Evolutionary conservation across 92 coral and sea anemone genomes (phyloP).

Genomic region (Pocillopora grandis): DNA sequence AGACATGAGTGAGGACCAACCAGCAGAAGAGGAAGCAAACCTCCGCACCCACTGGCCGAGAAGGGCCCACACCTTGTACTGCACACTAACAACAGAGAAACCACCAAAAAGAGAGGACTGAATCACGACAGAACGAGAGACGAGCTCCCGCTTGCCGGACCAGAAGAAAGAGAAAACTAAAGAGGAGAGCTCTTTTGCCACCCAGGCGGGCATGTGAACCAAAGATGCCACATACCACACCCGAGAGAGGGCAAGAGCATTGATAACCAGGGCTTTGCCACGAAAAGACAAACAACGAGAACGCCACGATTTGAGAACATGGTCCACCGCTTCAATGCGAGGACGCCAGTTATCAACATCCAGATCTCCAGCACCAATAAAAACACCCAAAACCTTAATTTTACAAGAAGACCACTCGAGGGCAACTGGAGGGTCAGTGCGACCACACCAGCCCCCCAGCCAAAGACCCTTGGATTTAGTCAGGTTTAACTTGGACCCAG

Average conservation of each 20-base stretch:
- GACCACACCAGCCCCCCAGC: constrained; percentile 22
- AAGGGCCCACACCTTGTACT: background rate
- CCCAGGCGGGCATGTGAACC: constrained; percentile 2
- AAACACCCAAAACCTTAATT: constrained; percentile 25
- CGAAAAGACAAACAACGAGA: constrained; percentile 9
- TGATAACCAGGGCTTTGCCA: constrained; percentile 19
- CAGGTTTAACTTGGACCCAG: constrained; percentile 16
- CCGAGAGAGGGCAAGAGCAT: constrained; percentile 8
- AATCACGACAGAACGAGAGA: background rate
- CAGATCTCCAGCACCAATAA: background rate
- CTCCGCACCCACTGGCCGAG: constrained; percentile 8
- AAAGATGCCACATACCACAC: background rate
- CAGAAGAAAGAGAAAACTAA: constrained; percentile 15
- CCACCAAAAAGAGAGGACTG: background rate
- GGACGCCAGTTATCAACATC: constrained; percentile 34
- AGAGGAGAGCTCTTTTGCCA: background rate
- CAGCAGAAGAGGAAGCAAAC: background rate
- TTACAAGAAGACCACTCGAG: background rate
- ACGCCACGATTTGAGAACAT: constrained; percentile 9
- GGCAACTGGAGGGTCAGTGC: background rate
- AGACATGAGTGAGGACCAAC: background rate
- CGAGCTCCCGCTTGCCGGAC: constrained; percentile 2
- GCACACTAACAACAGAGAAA: background rate
- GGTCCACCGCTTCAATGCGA: background rate
- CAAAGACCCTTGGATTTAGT: constrained; percentile 18